Evolutionary conservation across 2,888 invertebrate species (phyloP), one percentile per base, ranked within the genome.

Genomic region (Candidula unifasciata): DNA sequence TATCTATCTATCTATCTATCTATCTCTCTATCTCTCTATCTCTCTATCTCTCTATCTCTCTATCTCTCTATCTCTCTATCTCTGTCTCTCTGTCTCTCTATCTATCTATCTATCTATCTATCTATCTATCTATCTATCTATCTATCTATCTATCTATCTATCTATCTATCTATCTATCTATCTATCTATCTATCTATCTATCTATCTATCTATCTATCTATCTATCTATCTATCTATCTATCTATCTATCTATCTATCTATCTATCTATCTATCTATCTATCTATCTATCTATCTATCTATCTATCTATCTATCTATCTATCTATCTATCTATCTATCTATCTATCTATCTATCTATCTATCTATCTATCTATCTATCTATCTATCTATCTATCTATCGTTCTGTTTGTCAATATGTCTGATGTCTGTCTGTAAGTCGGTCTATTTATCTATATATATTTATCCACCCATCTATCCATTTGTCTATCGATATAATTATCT

Each of bases 171-270:
- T 3, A 66, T 66, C 66, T 3, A 66, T 66, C 66, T 10, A 66
- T 66, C 66, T n/a, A n/a, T 66, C 66, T 3, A 66, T 66, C 66
- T 66, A n/a, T 66, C 66, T 27, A n/a, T 66, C 66, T 27, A n/a
- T 66, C 66, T 27, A n/a, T 66, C 66, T 27, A n/a, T 66, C 66
- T 27, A n/a, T 66, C 66, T 27, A n/a, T n/a, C 66, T 27, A n/a
- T n/a, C 66, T 27, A n/a, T n/a, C 66, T 66, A n/a, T 66, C 66
- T 66, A n/a, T 66, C 66, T 66, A n/a, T 66, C 66, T 66, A n/a
- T 66, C 66, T 66, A n/a, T 66, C 66, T 66, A n/a, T 66, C 66
- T 66, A n/a, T 8, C 66, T 66, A n/a, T 8, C 66, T 66, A n/a
- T 8, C 66, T 66, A n/a, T 8, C 66, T 66, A n/a, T 66, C 66